Evolutionary conservation across 2,797 vertebrate species (phyloP), one percentile per base, ranked within the genome.

Genomic region (Sebastes hubbsi): DNA sequence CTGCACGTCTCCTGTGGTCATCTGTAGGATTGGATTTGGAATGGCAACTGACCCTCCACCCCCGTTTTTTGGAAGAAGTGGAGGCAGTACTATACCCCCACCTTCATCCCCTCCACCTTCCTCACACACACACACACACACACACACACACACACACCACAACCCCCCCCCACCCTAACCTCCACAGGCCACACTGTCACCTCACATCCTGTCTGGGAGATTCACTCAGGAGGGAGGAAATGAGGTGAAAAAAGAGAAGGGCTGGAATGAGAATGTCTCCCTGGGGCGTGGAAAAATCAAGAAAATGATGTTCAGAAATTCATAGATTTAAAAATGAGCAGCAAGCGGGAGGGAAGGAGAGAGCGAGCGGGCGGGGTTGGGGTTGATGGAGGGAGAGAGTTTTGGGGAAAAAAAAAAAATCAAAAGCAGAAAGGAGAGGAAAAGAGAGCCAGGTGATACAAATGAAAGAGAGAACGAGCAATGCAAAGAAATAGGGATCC

Each of bases 281-380:
- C 95, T 85, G 87, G 85, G 95, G 94, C 90, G 87, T 86, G 84
- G 75, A 92, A 92, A 95, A 95, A 93, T 93, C 89, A 91, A 94
- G 93, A 93, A 96, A 96, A 96, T 93, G 88, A 95, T 94, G 91
- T 95, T 95, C 91, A 93, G 92, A 96, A 95, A 95, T 95, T 95
- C 95, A 95, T 95, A 95, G 94, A 95, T 95, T 96, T 95, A 86
- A 94, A 95, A 96, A 95, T 94, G 94, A 95, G 94, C 93, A 93
- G 88, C 89, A 80, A 89, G 89, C 77, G 54, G 82, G 83, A 82
- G 89, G 88, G 82, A 85, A 77, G 74, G 80, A 80, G 64, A 60
- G 79, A 52, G 29, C 63, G 18, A 14, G 73, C 10, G 27, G 49
- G 14, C 4, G 8, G 18, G 18, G n/a, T 13, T 5, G 70, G 52